Conservation (phyloP, 2,797 vertebrate genomes). For the Scarus forsteni region DNA sequence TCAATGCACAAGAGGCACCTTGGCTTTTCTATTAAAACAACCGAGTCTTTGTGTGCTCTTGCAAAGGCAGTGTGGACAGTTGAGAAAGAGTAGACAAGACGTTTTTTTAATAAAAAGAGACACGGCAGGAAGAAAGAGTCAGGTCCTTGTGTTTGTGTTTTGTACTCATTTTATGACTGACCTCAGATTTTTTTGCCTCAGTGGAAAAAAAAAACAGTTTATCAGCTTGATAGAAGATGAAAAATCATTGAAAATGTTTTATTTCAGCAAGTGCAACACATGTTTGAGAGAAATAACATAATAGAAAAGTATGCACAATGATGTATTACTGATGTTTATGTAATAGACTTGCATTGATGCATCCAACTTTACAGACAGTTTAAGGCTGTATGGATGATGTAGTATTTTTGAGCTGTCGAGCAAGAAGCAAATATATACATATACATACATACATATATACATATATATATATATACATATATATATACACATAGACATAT, state of each 20-base stretch:
- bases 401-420: slow-evolving; percentile 19
- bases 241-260: slow-evolving; percentile 16
- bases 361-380: slow-evolving; percentile 13
- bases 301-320: background rate
- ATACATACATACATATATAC: too few relatives aligned
- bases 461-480: too few relatives aligned
- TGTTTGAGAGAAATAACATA: background rate
- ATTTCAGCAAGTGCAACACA: background rate
- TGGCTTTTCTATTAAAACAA: slow-evolving; percentile 30
- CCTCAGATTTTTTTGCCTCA: slow-evolving; percentile 35
- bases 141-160: background rate
- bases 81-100: slow-evolving; percentile 14
- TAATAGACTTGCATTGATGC: slow-evolving; percentile 31
- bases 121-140: background rate
- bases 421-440: too few relatives aligned
- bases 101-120: slow-evolving; percentile 42
- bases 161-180: slow-evolving; percentile 28
- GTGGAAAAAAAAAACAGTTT: slow-evolving; percentile 36
- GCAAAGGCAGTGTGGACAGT: background rate
- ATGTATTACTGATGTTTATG: slow-evolving; percentile 7
- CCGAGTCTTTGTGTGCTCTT: background rate
- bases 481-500: too few relatives aligned
- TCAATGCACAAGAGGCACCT: slow-evolving; percentile 5
- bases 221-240: slow-evolving; percentile 51
- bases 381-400: slow-evolving; percentile 43